These are phyloP conservation scores for Capreolus pygargus DNA, from an alignment of 2,113 vertebrate species.

Conservation along the genomic window DNA sequence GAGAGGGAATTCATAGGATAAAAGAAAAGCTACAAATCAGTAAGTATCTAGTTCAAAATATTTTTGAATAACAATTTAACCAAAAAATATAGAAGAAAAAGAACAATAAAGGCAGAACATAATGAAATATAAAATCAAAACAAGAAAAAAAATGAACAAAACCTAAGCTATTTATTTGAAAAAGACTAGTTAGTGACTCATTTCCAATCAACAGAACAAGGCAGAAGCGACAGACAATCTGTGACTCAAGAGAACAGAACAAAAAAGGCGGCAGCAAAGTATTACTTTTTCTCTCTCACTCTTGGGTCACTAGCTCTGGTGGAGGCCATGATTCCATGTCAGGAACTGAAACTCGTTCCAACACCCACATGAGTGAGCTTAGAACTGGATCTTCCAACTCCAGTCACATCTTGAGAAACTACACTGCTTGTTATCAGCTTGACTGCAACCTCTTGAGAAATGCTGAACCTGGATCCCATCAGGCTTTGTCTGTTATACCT, in stretches of 20 bases:
- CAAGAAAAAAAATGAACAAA: neutral
- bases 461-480: neutral
- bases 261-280: neutral
- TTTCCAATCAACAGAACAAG: neutral
- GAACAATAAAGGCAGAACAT: neutral
- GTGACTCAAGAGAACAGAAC: neutral
- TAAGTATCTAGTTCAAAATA: neutral
- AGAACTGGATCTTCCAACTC: neutral
- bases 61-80: neutral
- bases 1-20: neutral
- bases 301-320: neutral
- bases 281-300: neutral
- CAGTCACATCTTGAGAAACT: neutral
- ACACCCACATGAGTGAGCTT: neutral
- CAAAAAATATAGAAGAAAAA: neutral
- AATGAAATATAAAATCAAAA: slow-evolving; percentile 5
- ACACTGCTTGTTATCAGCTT: neutral
- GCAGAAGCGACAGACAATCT: neutral
- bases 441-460: neutral
- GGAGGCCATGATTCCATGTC: neutral
- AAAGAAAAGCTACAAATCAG: neutral
- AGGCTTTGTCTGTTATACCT: neutral
- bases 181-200: neutral
- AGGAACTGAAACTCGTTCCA: neutral
- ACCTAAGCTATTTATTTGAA: neutral